These are phyloP conservation scores for Daubentonia madagascariensis DNA, from an alignment of 2,113 vertebrate species.

Conservation along the genomic window DNA sequence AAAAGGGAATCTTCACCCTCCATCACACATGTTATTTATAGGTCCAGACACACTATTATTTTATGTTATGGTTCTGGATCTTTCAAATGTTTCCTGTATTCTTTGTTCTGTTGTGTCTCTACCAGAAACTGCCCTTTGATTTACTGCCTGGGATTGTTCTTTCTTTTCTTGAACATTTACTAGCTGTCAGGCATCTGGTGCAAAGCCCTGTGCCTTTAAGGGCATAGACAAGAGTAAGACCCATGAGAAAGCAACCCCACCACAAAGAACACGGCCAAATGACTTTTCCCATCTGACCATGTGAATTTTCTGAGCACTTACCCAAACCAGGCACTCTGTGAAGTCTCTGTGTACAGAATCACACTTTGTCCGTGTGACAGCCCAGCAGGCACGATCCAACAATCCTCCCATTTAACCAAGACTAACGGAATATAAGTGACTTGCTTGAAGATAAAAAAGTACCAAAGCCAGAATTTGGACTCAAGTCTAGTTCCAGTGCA, in stretches of 20 bases:
- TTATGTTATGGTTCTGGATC: slow-evolving; percentile 57
- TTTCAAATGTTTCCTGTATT: slow-evolving; percentile 51
- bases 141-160: slow-evolving; percentile 55
- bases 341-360: rapidly evolving
- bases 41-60: slow-evolving; percentile 65
- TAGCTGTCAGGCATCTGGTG: slow-evolving; percentile 62
- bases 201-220: slow-evolving; percentile 26
- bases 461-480: background rate
- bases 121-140: slow-evolving; percentile 62
- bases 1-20: background rate
- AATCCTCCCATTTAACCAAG: background rate
- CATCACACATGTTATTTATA: slow-evolving; percentile 54
- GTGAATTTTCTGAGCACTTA: background rate
- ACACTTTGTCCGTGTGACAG: background rate
- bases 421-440: background rate
- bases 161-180: slow-evolving; percentile 62
- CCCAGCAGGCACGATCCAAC: background rate
- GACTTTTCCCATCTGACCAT: background rate
- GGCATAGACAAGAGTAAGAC: background rate
- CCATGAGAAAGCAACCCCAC: background rate
- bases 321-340: too few species aligned
- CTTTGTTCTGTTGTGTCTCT: slow-evolving; percentile 70
- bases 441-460: background rate
- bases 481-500: rapidly evolving
- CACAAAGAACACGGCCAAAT: background rate